A percentile compares a stretch with the other conserved stretches of the same genome.
These are phyloP conservation scores for Cossypha heuglini DNA, from an alignment of 2,797 vertebrate species.

Conservation along the genomic window DNA sequence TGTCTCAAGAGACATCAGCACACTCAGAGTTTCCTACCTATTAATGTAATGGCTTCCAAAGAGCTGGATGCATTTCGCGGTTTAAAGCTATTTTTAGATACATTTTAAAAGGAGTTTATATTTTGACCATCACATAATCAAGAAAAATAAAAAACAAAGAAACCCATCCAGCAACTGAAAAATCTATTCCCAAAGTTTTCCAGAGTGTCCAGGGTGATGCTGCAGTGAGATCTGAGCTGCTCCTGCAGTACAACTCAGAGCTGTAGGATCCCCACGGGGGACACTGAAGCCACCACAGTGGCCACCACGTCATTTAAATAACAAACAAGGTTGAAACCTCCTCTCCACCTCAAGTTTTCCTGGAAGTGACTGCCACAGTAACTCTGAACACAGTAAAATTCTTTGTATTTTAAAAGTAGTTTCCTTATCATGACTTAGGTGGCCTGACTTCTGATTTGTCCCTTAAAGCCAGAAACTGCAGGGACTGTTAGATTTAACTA, in stretches of 20 bases:
- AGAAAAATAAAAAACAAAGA: neutral
- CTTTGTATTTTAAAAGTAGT: neutral
- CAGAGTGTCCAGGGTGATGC: neutral
- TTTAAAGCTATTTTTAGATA: conserved; percentile 15
- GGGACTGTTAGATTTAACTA: neutral
- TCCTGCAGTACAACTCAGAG: neutral
- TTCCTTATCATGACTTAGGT: rapidly evolving
- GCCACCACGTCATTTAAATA: neutral
- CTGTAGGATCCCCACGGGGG: neutral
- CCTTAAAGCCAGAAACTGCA: neutral
- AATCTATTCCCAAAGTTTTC: neutral
- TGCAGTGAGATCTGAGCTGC: neutral
- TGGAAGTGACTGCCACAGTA: neutral
- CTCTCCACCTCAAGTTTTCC: neutral
- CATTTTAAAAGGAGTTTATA: neutral
- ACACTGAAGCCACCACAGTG: neutral
- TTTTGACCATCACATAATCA: neutral
- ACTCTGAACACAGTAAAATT: neutral
- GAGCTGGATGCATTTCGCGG: neutral
- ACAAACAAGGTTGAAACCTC: neutral
- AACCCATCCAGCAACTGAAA: neutral
- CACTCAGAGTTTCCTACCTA: conserved; percentile 46
- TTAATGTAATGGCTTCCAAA: conserved; percentile 32
- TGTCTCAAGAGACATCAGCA: neutral
- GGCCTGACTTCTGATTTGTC: neutral